These are phyloP conservation scores for Andrena fulva DNA, from an alignment of 2,888 invertebrate species.

Conservation along the genomic window DNA sequence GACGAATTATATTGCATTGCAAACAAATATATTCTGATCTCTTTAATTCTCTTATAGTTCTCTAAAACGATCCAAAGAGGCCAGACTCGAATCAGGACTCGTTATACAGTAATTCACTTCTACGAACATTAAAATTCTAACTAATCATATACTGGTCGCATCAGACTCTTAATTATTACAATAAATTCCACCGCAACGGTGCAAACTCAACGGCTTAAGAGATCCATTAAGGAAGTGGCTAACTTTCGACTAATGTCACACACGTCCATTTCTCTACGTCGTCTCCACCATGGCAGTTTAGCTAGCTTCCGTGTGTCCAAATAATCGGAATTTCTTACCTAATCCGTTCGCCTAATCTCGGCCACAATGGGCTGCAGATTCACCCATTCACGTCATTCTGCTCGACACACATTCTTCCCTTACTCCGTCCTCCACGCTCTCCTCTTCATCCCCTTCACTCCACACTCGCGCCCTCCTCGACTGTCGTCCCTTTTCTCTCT, in stretches of 20 bases:
- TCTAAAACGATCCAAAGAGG: no score
- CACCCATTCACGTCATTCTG: constrained; percentile 46
- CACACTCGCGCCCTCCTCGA: constrained; percentile 19
- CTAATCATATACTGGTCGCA: neutral
- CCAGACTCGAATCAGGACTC: no score
- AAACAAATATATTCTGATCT: no score
- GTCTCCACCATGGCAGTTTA: constrained; percentile 81
- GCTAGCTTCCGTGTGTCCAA: constrained; percentile 82
- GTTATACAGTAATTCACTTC: neutral
- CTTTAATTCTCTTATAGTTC: no score
- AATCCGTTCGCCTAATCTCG: constrained; percentile 72
- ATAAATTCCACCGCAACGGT: no score
- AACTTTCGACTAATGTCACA: constrained; percentile 60
- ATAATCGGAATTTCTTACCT: constrained; percentile 77
- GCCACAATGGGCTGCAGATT: constrained; percentile 58
- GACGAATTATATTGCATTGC: no score
- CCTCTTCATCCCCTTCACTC: constrained; percentile 19
- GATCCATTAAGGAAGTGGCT: constrained; percentile 32
- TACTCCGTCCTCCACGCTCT: constrained; percentile 22
- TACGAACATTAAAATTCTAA: constrained; percentile 4
- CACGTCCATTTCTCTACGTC: constrained; percentile 62
- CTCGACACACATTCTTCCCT: constrained; percentile 35
- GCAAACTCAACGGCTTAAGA: neutral
- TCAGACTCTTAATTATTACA: no score
- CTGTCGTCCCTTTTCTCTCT: constrained; percentile 24